phyloP scores from a whole-genome alignment of 2,888 invertebrate species.

The Diplazon laetatorius region DNA sequence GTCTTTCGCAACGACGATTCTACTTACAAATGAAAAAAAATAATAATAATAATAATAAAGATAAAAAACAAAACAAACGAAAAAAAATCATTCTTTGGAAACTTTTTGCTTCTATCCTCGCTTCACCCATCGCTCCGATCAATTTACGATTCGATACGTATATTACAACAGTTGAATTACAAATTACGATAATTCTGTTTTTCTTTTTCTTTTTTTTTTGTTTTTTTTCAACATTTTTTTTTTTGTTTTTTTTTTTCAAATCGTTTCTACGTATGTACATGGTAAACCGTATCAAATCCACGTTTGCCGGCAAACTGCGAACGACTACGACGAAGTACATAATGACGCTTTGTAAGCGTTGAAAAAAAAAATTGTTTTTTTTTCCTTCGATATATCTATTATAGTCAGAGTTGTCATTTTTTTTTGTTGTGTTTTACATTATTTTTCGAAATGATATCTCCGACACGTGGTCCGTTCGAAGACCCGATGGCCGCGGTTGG shows the following conservation, averaged over 20 bases:
- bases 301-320: constrained; percentile 22
- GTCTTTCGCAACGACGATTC: constrained; percentile 53
- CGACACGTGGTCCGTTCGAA: no score
- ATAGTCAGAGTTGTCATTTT: background rate
- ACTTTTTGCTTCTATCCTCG: constrained; percentile 32
- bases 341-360: constrained; percentile 16
- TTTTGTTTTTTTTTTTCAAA: no score
- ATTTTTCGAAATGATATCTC: no score
- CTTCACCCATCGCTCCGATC: constrained; percentile 26
- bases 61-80: constrained; percentile 24
- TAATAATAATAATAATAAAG: constrained; percentile 45
- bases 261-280: constrained; percentile 54
- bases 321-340: constrained; percentile 28
- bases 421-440: background rate
- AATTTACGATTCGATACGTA: constrained; percentile 54
- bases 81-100: constrained; percentile 61
- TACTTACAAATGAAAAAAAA: constrained; percentile 35
- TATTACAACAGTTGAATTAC: constrained; percentile 50
- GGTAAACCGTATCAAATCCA: constrained; percentile 35
- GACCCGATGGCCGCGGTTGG: no score
- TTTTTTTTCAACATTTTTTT: no score
- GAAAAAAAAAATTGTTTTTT: no score
- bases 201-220: no score
- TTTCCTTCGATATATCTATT: background rate
- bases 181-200: constrained; percentile 59